These are phyloP conservation scores for Apistogramma diplotaenia DNA, from an alignment of 2,113 vertebrate species.

Conservation along the genomic window DNA sequence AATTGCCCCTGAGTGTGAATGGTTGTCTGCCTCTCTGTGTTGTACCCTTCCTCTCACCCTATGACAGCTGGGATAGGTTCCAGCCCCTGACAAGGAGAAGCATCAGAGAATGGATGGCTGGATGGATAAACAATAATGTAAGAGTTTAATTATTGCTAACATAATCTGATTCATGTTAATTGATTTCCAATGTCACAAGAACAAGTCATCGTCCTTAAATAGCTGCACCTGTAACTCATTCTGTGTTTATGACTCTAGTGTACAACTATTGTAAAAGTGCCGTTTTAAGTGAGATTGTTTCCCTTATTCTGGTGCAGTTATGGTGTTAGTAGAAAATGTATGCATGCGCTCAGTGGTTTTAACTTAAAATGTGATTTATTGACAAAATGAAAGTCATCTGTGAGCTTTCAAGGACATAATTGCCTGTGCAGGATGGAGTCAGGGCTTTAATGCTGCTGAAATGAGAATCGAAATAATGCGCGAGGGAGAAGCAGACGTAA, in stretches of 20 bases:
- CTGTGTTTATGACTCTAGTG: neutral
- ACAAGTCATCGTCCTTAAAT: neutral
- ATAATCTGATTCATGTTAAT: neutral
- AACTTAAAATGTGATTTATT: slow-evolving; percentile 1
- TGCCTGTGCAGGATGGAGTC: neutral
- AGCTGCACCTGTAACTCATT: neutral
- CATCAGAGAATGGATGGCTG: too few relatives aligned
- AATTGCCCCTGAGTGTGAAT: too few relatives aligned
- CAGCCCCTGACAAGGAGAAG: too few relatives aligned
- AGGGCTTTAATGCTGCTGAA: slow-evolving; percentile 13
- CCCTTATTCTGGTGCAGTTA: neutral
- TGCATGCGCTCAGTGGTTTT: neutral
- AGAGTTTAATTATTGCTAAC: neutral
- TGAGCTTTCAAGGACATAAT: slow-evolving; percentile 12
- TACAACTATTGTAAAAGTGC: neutral
- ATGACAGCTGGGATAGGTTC: too few relatives aligned
- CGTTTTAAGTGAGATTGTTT: neutral
- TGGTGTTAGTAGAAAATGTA: neutral
- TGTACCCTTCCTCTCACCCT: too few relatives aligned
- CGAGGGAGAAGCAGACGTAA: slow-evolving; percentile 35
- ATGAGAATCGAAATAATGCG: neutral
- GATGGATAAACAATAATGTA: neutral
- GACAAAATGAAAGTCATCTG: neutral
- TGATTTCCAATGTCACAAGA: neutral
- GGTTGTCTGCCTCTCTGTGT: too few relatives aligned